These are phyloP conservation scores for Agrotis exclamationis DNA, from an alignment of 2,888 invertebrate genomes.

Conservation along the genomic window DNA sequence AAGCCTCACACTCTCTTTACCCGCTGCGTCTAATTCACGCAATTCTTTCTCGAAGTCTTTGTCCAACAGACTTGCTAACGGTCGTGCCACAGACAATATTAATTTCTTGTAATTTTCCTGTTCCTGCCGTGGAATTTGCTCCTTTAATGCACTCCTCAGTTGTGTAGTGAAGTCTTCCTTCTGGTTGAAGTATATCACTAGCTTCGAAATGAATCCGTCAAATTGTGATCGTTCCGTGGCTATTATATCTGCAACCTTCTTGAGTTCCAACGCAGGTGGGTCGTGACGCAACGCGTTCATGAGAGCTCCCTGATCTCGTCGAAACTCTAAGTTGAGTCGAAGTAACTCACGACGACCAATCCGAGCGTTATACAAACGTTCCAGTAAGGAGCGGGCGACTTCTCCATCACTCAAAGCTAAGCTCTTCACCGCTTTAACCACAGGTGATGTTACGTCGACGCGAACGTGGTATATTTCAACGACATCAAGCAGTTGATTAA, in stretches of 20 bases:
- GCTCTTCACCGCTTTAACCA: conserved; percentile 64
- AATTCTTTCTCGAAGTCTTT: conserved; percentile 50
- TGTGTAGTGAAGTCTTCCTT: conserved; percentile 70
- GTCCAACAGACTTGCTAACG: conserved; percentile 20
- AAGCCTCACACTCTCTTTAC: conserved; percentile 51
- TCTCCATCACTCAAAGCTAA: conserved; percentile 65
- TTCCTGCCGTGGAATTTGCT: not conserved
- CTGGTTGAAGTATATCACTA: conserved; percentile 77
- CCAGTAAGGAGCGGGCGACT: conserved; percentile 62
- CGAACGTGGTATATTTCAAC: conserved; percentile 68
- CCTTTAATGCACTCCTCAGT: not conserved
- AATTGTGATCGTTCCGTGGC: conserved; percentile 49
- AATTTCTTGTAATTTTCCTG: not conserved
- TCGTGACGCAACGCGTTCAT: conserved; percentile 80
- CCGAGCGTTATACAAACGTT: conserved; percentile 68
- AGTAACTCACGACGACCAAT: conserved; percentile 76
- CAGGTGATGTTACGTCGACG: conserved; percentile 63
- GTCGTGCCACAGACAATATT: not conserved
- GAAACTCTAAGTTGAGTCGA: conserved; percentile 69
- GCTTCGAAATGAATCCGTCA: conserved; percentile 72
- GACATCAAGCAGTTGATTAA: conserved; percentile 69
- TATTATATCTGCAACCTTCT: conserved; percentile 63
- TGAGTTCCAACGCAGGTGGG: conserved; percentile 62
- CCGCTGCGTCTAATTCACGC: conserved; percentile 50
- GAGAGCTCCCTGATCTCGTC: conserved; percentile 74